Evolutionary conservation across 2,888 invertebrate species (phyloP), one percentile per base, ranked within the genome.

Genomic region (Willowsia nigromaculata): DNA sequence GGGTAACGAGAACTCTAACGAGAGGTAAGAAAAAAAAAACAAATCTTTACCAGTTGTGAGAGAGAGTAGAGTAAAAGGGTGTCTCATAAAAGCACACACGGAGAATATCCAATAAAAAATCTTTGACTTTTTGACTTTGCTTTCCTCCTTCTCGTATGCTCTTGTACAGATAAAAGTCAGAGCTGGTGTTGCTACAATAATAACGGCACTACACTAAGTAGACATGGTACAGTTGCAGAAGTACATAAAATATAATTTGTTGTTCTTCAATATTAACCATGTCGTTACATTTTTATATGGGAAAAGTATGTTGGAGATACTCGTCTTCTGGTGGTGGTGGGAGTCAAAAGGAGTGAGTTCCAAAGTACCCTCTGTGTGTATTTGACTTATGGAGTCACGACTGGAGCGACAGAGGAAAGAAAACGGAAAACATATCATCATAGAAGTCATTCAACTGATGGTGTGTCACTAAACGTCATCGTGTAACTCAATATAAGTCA

Each of bases 371-470:
- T 27, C 59, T 27, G 15, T 65, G 40, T 40, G 43, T 59, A 40
- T 76, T 81, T 82, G 65, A 62, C 65, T 62, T 62, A 65, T 62
- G 62, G 65, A 82, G 82, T 82, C 65, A 62, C 33, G 62, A n/a
- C 5, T 27, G 30, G 27, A 56, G 56, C 27, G 11, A n/a, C n/a
- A n/a, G 18, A 27, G 18, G n/a, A n/a, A 30, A 62, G 33, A 33
- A 43, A 82, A n/a, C 62, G 43, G 43, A 82, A 82, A 43, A 82
- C 65, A 43, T 47, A 65, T 82, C 82, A 82, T 65, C 40, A 62
- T 62, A 81, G 25, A 82, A 82, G 82, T 82, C 65, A 82, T 43
- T 82, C 65, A 43, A 62, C 62, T 62, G 62, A 62, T 82, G 82
- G 47, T 65, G 65, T 82, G 82, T 82, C 65, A 82, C 82, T 82